Conservation (phyloP, 2,113 vertebrate species). For the Vulpes ferrilata region DNA sequence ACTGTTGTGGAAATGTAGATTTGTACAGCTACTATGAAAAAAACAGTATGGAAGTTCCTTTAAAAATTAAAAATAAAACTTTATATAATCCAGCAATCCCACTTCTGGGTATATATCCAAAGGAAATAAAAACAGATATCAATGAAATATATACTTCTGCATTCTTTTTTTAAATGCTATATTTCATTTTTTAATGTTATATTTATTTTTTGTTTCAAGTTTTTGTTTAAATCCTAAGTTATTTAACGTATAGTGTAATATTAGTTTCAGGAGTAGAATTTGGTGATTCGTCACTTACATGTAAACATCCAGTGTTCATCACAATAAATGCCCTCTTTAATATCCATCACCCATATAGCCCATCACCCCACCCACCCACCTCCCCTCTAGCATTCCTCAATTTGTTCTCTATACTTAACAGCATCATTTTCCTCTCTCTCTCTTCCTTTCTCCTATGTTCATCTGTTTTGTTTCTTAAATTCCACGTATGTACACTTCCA, state of each 20-base stretch:
- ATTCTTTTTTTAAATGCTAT: neutral
- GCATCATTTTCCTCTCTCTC: neutral
- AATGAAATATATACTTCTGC: neutral
- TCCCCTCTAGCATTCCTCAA: neutral
- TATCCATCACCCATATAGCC: neutral
- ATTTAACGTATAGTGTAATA: neutral
- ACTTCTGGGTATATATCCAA: neutral
- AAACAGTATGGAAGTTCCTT: neutral
- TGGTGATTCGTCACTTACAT: neutral
- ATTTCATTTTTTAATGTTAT: neutral
- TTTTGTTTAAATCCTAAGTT: neutral
- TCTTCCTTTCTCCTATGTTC: neutral
- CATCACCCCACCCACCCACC: neutral
- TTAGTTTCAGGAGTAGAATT: neutral
- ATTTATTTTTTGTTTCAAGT: neutral
- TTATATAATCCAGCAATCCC: neutral
- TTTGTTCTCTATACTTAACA: neutral
- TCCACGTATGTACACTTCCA: neutral
- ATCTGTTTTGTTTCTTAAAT: neutral
- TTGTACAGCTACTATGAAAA: neutral
- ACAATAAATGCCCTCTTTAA: neutral
- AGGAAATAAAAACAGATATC: neutral
- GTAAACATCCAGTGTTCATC: neutral
- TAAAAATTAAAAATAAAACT: neutral
- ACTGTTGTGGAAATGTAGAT: neutral